A percentile compares a stretch with the other conserved stretches of the same genome.
These are phyloP conservation scores for Tolypeutes matacus DNA, from an alignment of 2,797 vertebrate species.

Conservation along the genomic window DNA sequence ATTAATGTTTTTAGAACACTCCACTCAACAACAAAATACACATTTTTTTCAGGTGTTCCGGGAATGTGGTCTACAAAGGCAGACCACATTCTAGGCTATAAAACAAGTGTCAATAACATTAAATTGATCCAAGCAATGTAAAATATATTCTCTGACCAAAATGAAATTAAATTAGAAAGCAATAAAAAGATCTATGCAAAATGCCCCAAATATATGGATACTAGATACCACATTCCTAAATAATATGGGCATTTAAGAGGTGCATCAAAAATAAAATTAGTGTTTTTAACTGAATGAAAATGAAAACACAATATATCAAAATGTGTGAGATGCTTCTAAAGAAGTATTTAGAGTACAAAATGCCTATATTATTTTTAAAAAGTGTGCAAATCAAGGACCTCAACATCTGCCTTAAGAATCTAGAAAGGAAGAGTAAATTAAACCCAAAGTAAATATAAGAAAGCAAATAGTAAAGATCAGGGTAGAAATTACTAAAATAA, in stretches of 20 bases:
- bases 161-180: slow-evolving; percentile 10
- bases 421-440: neutral
- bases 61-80: neutral
- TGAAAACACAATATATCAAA: slow-evolving; percentile 5
- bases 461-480: neutral
- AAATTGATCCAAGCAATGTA: neutral
- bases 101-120: slow-evolving; percentile 18
- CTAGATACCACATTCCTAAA: slow-evolving; percentile 24
- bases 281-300: slow-evolving; percentile 15
- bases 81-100: neutral
- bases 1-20: neutral
- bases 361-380: neutral
- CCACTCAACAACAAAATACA: neutral
- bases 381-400: neutral
- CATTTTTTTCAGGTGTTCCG: slow-evolving; percentile 1
- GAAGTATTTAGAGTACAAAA: neutral
- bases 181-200: neutral
- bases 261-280: slow-evolving; percentile 8
- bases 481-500: neutral
- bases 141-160: neutral
- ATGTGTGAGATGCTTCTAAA: neutral
- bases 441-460: neutral
- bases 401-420: neutral
- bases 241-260: neutral
- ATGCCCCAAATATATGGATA: neutral